A percentile compares a stretch with the other conserved stretches of the same genome.
phyloP scores from a whole-genome alignment of 2,797 vertebrate genomes.

The Anisognathus igniventris region DNA sequence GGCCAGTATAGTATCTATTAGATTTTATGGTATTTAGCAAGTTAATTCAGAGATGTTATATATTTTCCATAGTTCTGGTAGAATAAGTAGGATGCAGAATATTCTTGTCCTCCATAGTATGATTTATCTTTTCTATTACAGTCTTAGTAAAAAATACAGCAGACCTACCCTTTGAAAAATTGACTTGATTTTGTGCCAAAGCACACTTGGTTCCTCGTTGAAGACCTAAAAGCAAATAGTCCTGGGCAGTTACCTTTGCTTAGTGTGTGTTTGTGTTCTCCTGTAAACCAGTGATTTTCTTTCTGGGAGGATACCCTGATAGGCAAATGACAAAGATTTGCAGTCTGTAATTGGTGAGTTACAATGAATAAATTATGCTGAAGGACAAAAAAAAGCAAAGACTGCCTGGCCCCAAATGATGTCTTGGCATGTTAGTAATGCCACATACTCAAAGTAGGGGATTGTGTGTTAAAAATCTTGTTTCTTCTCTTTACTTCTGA shows the following conservation, averaged over 20 bases:
- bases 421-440: background rate
- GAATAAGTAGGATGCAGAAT: background rate
- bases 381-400: background rate
- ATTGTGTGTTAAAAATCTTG: background rate
- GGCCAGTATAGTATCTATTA: background rate
- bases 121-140: background rate
- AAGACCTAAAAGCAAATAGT: background rate
- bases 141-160: background rate
- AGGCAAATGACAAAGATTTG: background rate
- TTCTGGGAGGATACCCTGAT: background rate
- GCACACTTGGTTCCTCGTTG: background rate
- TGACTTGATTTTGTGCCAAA: background rate
- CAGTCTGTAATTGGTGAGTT: background rate
- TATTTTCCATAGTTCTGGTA: background rate
- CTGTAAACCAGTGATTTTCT: background rate
- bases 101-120: background rate
- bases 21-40: background rate
- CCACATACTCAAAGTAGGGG: background rate
- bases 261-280: background rate
- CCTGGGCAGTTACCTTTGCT: background rate
- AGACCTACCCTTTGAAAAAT: background rate
- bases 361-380: background rate
- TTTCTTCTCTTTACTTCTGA: background rate
- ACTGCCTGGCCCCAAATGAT: background rate
- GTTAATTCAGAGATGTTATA: background rate